Evolutionary conservation across 2,113 vertebrate genomes (phyloP).

Genomic region (Neogale vison): DNA sequence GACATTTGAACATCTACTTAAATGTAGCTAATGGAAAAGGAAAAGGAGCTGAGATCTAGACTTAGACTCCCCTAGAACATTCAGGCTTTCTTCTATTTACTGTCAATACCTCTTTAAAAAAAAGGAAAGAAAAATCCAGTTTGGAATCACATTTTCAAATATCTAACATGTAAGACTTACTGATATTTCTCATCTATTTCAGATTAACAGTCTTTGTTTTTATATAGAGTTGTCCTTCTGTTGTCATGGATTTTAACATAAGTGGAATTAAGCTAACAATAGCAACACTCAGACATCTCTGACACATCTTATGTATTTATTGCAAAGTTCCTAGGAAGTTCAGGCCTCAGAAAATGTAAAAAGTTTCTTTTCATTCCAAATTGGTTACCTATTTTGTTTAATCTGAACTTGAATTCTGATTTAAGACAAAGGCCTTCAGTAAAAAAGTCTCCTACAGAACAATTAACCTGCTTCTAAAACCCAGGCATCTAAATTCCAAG

Average conservation of each 20-base stretch:
- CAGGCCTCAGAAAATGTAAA: not conserved
- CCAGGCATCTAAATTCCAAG: not conserved
- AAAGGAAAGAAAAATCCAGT: slow-evolving; percentile 1
- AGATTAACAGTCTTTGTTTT: slow-evolving; percentile 11
- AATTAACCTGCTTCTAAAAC: not conserved
- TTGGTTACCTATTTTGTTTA: not conserved
- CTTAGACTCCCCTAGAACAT: not conserved
- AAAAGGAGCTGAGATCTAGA: not conserved
- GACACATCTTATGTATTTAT: not conserved
- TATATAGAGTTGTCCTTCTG: not conserved
- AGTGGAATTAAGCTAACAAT: slow-evolving; percentile 31
- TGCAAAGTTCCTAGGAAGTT: slow-evolving; percentile 20
- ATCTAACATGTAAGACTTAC: not conserved
- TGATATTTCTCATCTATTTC: slow-evolving; percentile 19
- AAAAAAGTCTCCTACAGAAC: slow-evolving; percentile 37
- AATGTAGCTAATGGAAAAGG: slow-evolving; percentile 18
- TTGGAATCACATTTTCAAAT: slow-evolving; percentile 13
- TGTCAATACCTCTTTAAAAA: slow-evolving; percentile 18
- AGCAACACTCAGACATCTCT: slow-evolving; percentile 2
- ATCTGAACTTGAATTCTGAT: slow-evolving; percentile 33
- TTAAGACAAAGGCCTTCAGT: not conserved
- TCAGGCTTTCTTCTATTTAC: not conserved
- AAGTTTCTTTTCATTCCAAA: slow-evolving; percentile 26
- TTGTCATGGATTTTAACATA: slow-evolving; percentile 10
- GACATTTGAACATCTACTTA: not conserved